Conservation (phyloP, 2,888 invertebrate genomes). For the Acronicta psi region DNA sequence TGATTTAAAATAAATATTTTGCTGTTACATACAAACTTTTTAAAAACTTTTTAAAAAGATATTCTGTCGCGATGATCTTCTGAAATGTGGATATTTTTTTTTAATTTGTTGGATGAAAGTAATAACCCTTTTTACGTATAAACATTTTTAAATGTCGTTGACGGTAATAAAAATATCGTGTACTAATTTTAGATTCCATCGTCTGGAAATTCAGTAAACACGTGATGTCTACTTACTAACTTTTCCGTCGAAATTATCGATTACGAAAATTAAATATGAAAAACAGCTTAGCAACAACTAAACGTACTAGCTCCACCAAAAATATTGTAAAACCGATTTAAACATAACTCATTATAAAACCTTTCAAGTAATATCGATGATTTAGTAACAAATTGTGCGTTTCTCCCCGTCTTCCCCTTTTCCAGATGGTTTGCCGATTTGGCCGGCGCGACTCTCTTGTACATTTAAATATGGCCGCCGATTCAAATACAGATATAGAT, state of each 20-base stretch:
- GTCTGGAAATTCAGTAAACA: too few species aligned
- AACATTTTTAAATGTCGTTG: too few species aligned
- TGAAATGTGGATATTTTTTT: neutral
- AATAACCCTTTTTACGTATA: too few species aligned
- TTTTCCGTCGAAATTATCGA: neutral
- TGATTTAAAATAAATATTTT: slow-evolving; percentile 18
- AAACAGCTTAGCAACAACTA: neutral
- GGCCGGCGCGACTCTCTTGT: slow-evolving; percentile 58
- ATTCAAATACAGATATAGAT: slow-evolving; percentile 51
- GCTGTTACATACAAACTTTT: too few species aligned
- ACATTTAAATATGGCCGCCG: slow-evolving; percentile 75
- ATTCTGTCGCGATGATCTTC: too few species aligned
- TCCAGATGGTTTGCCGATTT: slow-evolving; percentile 78
- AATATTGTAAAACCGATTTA: slow-evolving; percentile 3
- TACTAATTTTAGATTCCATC: too few species aligned
- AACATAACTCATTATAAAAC: slow-evolving; percentile 29
- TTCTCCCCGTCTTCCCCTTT: slow-evolving; percentile 66
- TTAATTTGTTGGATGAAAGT: neutral
- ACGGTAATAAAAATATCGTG: too few species aligned
- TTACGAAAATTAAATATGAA: neutral
- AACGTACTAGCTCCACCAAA: neutral
- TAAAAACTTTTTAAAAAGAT: too few species aligned
- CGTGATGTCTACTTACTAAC: neutral
- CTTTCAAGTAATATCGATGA: slow-evolving; percentile 63
- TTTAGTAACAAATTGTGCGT: slow-evolving; percentile 70